A percentile compares a stretch with the other conserved stretches of the same genome.
Evolutionary conservation across 1,140 invertebrate species (phyloP).

Genomic region (Musca domestica): DNA sequence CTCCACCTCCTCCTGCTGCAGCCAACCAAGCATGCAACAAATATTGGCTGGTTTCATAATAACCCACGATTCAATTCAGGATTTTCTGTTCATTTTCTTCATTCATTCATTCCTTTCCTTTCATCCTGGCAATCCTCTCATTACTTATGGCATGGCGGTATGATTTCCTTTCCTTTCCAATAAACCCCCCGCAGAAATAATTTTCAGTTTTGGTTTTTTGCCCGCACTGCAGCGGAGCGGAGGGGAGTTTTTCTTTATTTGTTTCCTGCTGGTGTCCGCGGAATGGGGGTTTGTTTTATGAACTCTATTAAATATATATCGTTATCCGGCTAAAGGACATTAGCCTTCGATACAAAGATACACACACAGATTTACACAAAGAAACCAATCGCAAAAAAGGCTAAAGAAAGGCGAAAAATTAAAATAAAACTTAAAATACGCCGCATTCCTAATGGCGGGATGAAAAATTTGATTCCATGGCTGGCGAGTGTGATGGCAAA

Average conservation of each 20-base stretch:
- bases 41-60: no score
- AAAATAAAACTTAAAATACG: no score
- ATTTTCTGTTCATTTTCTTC: neutral
- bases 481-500: neutral
- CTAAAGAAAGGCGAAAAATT: neutral
- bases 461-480: neutral
- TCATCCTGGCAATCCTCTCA: no score
- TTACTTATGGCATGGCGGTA: no score
- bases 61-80: no score
- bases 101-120: neutral
- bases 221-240: no score
- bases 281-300: neutral
- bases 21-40: no score
- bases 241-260: no score
- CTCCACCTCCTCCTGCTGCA: no score
- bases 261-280: neutral
- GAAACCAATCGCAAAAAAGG: neutral
- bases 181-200: neutral
- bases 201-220: no score
- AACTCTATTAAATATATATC: no score
- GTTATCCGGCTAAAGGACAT: neutral
- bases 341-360: neutral
- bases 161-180: slow-evolving; percentile 11
- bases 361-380: neutral
- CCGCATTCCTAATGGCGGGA: neutral